Evolutionary conservation across 2,888 invertebrate genomes (phyloP).

Genomic region (Cephus pulcher): DNA sequence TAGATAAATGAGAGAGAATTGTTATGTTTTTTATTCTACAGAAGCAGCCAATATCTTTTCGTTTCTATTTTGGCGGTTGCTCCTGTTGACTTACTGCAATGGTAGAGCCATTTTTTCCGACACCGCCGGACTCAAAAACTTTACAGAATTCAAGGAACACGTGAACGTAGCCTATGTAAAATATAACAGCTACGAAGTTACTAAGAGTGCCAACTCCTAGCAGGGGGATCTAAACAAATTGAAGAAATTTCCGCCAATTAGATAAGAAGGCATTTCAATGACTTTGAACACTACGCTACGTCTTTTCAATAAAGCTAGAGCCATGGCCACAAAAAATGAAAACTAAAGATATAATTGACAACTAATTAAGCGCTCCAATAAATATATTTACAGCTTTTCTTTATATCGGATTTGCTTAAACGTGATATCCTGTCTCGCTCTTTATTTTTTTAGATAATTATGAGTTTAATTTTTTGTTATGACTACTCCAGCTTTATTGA

Average conservation of each 20-base stretch:
- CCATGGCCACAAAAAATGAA: not conserved
- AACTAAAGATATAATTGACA: not conserved
- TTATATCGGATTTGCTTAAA: not conserved
- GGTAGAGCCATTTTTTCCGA: conserved; percentile 96
- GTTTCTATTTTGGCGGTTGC: conserved; percentile 13
- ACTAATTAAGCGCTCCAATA: not conserved
- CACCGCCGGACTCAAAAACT: conserved; percentile 84
- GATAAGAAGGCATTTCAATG: not conserved
- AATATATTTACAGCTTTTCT: not conserved
- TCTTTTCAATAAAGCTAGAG: not conserved
- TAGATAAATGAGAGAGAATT: not conserved
- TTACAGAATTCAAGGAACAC: conserved; percentile 77
- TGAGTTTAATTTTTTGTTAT: not conserved
- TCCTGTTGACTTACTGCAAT: conserved; percentile 84
- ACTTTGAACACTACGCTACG: not conserved
- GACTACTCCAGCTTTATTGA: not conserved
- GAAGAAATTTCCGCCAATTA: conserved; percentile 31
- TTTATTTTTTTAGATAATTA: not conserved
- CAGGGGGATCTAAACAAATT: conserved; percentile 61
- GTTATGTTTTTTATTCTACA: conserved; percentile 4
- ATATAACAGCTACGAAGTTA: conserved; percentile 67
- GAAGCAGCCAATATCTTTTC: conserved; percentile 19
- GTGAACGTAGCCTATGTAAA: conserved; percentile 74
- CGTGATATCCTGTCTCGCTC: not conserved
- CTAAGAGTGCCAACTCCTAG: conserved; percentile 52